phyloP scores from a whole-genome alignment of 2,888 invertebrate species.

The Spialia ferax region DNA sequence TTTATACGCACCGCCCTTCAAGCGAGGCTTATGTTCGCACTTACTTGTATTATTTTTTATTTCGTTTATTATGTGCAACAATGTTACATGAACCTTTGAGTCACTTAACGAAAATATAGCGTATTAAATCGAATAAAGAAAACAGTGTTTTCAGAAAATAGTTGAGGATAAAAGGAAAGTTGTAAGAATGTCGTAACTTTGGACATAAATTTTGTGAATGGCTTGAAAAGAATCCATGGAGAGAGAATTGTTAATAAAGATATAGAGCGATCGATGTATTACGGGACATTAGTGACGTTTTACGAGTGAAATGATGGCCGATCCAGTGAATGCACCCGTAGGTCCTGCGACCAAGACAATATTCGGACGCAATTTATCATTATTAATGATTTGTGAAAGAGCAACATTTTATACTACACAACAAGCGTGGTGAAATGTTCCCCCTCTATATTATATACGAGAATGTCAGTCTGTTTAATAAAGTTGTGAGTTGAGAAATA shows the following conservation, averaged over 20 bases:
- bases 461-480: neutral
- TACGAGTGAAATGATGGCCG: conserved; percentile 70
- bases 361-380: conserved; percentile 66
- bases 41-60: conserved; percentile 67
- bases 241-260: conserved; percentile 85
- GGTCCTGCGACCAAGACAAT: conserved; percentile 47
- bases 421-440: neutral
- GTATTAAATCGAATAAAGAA: conserved; percentile 84
- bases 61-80: conserved; percentile 76
- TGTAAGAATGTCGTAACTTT: conserved; percentile 80
- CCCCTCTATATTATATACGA: neutral
- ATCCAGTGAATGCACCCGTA: conserved; percentile 74
- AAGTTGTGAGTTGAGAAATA: neutral
- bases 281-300: conserved; percentile 81
- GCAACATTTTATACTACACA: conserved; percentile 20
- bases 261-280: conserved; percentile 79
- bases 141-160: conserved; percentile 85
- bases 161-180: conserved; percentile 81
- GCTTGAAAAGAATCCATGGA: conserved; percentile 76
- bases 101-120: conserved; percentile 83
- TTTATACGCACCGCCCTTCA: conserved; percentile 76
- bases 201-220: conserved; percentile 81
- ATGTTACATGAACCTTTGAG: conserved; percentile 66
- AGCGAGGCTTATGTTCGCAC: conserved; percentile 70
- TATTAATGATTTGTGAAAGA: conserved; percentile 41